Conservation (phyloP, 2,113 vertebrate genomes). For the Rhombomys opimus region DNA sequence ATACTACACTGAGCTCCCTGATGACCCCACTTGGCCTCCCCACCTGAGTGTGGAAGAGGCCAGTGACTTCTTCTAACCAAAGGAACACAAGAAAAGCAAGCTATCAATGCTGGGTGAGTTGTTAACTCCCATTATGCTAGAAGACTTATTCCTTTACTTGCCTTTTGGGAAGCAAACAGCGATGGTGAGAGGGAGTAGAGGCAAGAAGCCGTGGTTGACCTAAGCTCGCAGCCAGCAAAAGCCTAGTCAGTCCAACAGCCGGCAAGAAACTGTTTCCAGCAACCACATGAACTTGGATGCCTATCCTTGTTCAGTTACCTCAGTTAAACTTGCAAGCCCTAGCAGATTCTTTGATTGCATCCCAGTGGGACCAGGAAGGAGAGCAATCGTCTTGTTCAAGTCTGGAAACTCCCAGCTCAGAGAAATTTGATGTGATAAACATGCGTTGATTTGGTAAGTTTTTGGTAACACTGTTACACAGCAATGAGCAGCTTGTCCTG, state of each 20-base stretch:
- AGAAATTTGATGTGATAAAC: neutral
- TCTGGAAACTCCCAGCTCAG: neutral
- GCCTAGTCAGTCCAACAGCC: neutral
- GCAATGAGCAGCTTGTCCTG: neutral
- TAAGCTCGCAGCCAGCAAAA: neutral
- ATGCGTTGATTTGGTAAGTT: neutral
- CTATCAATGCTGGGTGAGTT: neutral
- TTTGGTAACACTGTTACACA: neutral
- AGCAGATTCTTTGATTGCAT: neutral
- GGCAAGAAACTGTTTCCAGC: neutral
- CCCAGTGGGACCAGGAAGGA: neutral
- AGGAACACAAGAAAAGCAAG: neutral
- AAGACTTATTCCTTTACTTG: neutral
- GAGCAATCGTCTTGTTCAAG: neutral
- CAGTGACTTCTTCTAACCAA: neutral
- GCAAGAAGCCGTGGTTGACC: neutral
- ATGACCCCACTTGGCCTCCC: neutral
- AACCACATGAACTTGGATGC: neutral
- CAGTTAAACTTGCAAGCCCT: neutral
- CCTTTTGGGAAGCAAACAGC: neutral
- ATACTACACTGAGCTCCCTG: neutral
- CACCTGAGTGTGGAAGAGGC: neutral
- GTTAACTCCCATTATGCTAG: neutral
- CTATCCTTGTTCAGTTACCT: neutral
- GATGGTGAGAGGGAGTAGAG: neutral